These are phyloP conservation scores for Pentalonia nigronervosa DNA, from an alignment of 1,140 invertebrate genomes.

Conservation along the genomic window DNA sequence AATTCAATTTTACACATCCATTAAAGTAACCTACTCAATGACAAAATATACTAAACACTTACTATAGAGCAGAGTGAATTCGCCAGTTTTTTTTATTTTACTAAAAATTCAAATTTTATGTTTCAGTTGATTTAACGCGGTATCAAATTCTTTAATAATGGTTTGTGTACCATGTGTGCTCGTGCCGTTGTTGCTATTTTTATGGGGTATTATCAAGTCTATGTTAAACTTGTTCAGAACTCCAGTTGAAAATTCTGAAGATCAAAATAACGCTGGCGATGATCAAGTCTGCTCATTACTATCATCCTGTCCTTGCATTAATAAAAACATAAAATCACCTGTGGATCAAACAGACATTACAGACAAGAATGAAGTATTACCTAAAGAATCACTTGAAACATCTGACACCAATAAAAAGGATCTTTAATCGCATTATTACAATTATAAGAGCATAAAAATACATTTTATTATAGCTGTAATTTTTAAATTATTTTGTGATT, in stretches of 20 bases:
- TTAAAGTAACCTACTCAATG: neutral
- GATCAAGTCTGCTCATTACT: constrained; percentile 29
- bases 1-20: neutral
- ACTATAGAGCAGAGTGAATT: neutral
- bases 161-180: constrained; percentile 29
- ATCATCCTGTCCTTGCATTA: constrained; percentile 12
- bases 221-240: constrained; percentile 11
- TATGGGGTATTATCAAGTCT: constrained; percentile 31
- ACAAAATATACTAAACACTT: neutral
- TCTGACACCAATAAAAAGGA: neutral
- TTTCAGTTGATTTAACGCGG: neutral
- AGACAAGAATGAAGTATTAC: neutral
- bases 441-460: neutral
- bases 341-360: neutral
- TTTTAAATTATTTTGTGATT: neutral
- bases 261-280: neutral
- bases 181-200: neutral
- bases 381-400: neutral
- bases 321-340: neutral
- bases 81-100: neutral
- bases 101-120: neutral
- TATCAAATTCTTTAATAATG: neutral
- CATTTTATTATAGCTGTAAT: neutral
- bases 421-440: constrained; percentile 10
- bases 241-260: constrained; percentile 20